phyloP scores from a whole-genome alignment of 1,140 invertebrate genomes.

The Bombus cullumanus region DNA sequence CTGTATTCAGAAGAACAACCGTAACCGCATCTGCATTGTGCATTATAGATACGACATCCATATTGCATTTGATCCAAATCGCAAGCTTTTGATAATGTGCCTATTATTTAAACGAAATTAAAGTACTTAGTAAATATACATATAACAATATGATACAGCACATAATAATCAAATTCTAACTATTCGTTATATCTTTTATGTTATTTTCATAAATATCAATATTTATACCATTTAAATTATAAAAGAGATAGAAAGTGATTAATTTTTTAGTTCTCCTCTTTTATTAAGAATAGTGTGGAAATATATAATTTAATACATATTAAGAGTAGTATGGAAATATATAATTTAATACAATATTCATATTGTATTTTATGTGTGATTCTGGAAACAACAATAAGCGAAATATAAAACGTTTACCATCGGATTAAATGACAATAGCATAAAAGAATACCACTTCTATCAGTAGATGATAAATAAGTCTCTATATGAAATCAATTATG shows the following conservation, averaged over 20 bases:
- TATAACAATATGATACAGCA: background rate
- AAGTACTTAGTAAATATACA: background rate
- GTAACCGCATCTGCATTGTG: conserved; percentile 80
- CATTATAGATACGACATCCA: conserved; percentile 75
- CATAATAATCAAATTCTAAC: background rate
- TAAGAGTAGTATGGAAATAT: background rate
- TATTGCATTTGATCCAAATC: conserved; percentile 76
- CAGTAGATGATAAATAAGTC: background rate
- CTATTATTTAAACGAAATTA: conserved; percentile 47
- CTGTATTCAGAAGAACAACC: conserved; percentile 82
- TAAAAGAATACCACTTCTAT: background rate
- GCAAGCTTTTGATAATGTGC: conserved; percentile 64
- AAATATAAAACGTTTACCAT: background rate
- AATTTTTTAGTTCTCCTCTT: background rate
- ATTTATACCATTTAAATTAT: background rate
- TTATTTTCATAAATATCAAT: background rate
- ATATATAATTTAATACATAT: background rate
- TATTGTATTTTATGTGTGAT: background rate
- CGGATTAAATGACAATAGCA: background rate
- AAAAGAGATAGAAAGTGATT: background rate
- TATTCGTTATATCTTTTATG: background rate
- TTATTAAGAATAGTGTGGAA: no score
- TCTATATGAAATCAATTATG: background rate
- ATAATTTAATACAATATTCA: background rate
- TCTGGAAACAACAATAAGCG: background rate